Base-by-base conservation (phyloP, 1,140 invertebrate species). In the Laupala kohalensis region DNA sequence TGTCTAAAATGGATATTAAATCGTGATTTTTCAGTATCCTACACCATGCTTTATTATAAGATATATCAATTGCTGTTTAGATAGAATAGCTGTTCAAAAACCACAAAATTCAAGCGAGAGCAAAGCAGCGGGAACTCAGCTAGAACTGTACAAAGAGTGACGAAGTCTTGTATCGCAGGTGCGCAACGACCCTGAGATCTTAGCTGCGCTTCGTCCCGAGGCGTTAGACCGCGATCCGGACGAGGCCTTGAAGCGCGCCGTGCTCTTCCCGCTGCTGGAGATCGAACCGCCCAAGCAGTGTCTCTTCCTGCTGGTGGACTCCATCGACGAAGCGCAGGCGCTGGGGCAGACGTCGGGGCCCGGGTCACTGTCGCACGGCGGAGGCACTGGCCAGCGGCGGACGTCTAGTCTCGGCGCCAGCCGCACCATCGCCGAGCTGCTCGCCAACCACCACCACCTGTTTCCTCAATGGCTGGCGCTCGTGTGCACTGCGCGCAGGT, bases 391-490 rank as follows among this genome's bases (percentile, higher is more conserved):
- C 9, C 9, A 19, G 9, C 37, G 37, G 9, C 29, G 80, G 80
- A 64, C 79, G 0, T 75, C 80, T 53, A 53, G 68, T 12, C 67
- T 67, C 1, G 72, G 69, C 29, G 67, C 72, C 77, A 85, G 83
- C 66, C 84, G 86, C 71, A 93, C 90, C 15, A 93, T 96, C 19
- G 92, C 92, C 0, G 92, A 95, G 76, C 83, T 97, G 6, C 80
- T 97, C 25, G 90, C 93, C 0, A 91, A 91, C 74, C 92, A 96
- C 79, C 93, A 96, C 78, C 92, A 96, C 76, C 81, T 96, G n/a
- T 90, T 98, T 76, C 96, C 95, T 2, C 91, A 91, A 73, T 98
- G 95, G 95, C 80, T 98, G 30, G 84, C 97, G 63, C 84, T 97
- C 0, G 90, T 98, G 0, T 94, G 93, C 77, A 96, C 95, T 0